Percentiles rank a stretch among this genome's conserved stretches.
Evolutionary conservation across 2,113 vertebrate genomes (phyloP).

Genomic region (Centropus unirufus): DNA sequence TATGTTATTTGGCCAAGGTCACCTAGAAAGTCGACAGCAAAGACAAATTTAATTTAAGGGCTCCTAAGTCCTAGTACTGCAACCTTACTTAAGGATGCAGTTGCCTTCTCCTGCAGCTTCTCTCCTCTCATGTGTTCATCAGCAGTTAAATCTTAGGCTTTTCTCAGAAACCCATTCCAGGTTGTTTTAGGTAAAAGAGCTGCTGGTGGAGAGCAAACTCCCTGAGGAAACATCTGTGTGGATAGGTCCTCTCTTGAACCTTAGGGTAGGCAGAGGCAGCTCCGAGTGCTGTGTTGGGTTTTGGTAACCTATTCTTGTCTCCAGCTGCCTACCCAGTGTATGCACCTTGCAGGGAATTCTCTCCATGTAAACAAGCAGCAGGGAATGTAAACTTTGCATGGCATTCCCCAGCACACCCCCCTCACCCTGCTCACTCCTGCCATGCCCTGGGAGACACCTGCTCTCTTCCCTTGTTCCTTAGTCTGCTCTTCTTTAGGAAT

Average conservation of each 20-base stretch:
- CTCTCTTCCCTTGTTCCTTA: neutral
- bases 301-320: neutral
- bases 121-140: neutral
- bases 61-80: neutral
- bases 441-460: neutral
- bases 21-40: neutral
- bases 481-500: neutral
- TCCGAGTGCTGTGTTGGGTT: neutral
- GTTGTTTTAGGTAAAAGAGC: neutral
- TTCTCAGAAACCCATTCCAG: neutral
- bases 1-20: conserved; percentile 25
- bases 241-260: neutral
- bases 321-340: neutral
- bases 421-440: neutral
- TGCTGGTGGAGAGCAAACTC: neutral
- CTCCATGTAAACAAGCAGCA: conserved; percentile 28
- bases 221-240: neutral
- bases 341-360: conserved; percentile 1
- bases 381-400: conserved; percentile 56
- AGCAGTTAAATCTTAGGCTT: neutral
- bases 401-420: conserved; percentile 35
- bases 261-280: neutral
- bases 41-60: neutral
- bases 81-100: neutral
- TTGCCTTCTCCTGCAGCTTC: neutral